These are phyloP conservation scores for Unio pictorum DNA, from an alignment of 2,888 invertebrate genomes.

Conservation along the genomic window DNA sequence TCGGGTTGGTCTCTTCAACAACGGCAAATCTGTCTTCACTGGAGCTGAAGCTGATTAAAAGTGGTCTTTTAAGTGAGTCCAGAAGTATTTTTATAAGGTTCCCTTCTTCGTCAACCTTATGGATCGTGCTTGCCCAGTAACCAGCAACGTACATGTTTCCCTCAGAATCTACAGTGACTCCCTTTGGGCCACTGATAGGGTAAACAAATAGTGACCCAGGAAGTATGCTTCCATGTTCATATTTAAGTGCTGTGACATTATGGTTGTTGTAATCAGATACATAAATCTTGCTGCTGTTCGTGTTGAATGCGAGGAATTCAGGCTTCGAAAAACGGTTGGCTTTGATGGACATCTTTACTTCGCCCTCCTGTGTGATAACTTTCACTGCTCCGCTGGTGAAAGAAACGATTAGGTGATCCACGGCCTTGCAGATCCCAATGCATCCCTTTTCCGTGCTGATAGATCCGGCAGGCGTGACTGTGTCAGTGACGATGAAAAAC, in stretches of 20 bases:
- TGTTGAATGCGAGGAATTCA: constrained; percentile 29
- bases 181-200: constrained; percentile 31
- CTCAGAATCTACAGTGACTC: constrained; percentile 23
- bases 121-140: constrained; percentile 38
- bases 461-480: constrained; percentile 19
- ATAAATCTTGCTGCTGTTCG: constrained; percentile 15
- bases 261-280: constrained; percentile 40
- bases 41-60: constrained; percentile 21
- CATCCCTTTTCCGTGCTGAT: constrained; percentile 21
- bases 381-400: constrained; percentile 31
- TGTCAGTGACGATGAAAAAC: constrained; percentile 23
- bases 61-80: constrained; percentile 25
- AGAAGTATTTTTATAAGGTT: constrained; percentile 23
- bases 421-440: constrained; percentile 26
- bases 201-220: constrained; percentile 30
- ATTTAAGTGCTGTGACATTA: constrained; percentile 27
- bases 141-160: constrained; percentile 34
- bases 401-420: constrained; percentile 23
- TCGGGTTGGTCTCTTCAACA: constrained; percentile 32
- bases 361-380: constrained; percentile 26
- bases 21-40: constrained; percentile 31
- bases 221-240: constrained; percentile 25
- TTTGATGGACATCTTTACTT: constrained; percentile 34
- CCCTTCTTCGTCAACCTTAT: constrained; percentile 27
- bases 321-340: constrained; percentile 35